These are phyloP conservation scores for Drosophila tsacasi DNA, from an alignment of 1,140 invertebrate species.

Conservation along the genomic window DNA sequence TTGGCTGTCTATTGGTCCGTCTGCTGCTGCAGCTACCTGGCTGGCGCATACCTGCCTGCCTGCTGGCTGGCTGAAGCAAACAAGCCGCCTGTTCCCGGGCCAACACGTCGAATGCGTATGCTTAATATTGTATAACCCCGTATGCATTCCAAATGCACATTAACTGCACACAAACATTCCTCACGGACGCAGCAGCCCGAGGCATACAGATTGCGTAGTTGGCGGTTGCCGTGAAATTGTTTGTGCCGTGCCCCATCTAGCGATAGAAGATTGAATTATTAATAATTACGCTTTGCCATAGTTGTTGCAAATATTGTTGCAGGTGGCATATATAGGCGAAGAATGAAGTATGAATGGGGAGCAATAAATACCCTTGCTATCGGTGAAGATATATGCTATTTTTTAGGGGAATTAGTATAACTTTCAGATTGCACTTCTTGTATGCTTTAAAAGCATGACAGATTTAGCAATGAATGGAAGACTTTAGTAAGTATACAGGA, in stretches of 20 bases:
- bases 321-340: not conserved
- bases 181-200: conserved; percentile 11
- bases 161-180: conserved; percentile 69
- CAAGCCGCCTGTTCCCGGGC: conserved; percentile 26
- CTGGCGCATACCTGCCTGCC: not conserved
- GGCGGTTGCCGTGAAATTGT: conserved; percentile 64
- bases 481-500: too few species aligned
- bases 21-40: not conserved
- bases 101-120: conserved; percentile 69
- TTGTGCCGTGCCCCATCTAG: conserved; percentile 54
- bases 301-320: conserved; percentile 13
- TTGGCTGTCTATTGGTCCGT: conserved; percentile 20
- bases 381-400: rapidly evolving
- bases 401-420: not conserved
- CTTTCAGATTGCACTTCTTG: not conserved
- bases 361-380: conserved; percentile 1
- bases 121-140: conserved; percentile 77
- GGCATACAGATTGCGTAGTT: conserved; percentile 41
- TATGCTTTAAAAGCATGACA: too few species aligned
- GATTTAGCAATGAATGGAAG: too few species aligned
- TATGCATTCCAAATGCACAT: conserved; percentile 79
- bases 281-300: conserved; percentile 69
- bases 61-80: conserved; percentile 17
- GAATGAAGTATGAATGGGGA: not conserved
- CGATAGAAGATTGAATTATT: conserved; percentile 79